These are phyloP conservation scores for Cercopithecus mitis DNA, from an alignment of 2,797 vertebrate genomes.

Conservation along the genomic window DNA sequence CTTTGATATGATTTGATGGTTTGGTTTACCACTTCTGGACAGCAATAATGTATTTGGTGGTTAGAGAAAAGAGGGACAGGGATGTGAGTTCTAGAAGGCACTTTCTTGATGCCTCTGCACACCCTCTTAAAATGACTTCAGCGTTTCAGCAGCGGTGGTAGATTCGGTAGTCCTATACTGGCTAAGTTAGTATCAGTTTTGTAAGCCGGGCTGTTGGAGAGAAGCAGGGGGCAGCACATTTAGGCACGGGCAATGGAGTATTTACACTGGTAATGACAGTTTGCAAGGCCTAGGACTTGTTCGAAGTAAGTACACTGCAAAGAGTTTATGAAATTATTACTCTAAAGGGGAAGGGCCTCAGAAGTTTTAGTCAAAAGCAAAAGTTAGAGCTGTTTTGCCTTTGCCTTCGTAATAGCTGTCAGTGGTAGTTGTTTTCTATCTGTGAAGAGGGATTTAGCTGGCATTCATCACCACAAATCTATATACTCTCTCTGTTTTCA, in stretches of 20 bases:
- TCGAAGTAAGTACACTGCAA: not conserved
- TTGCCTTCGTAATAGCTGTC: constrained; percentile 44
- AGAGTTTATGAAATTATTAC: constrained; percentile 18
- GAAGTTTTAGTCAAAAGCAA: constrained; percentile 52
- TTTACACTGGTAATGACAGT: constrained; percentile 11
- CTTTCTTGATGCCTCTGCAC: not conserved
- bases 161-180: not conserved
- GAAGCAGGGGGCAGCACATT: not conserved
- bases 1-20: constrained; percentile 9
- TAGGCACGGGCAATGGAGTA: not conserved
- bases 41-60: not conserved
- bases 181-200: not conserved
- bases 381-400: constrained; percentile 60
- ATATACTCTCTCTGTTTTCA: constrained; percentile 45
- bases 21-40: not conserved
- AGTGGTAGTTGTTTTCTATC: constrained; percentile 35
- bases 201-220: not conserved
- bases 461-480: constrained; percentile 33
- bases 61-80: not conserved
- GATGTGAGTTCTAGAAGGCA: constrained; percentile 26
- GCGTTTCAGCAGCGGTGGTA: not conserved
- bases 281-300: not conserved
- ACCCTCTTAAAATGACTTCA: not conserved
- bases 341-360: not conserved
- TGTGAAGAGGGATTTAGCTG: constrained; percentile 54